These are phyloP conservation scores for Tiphia femorata DNA, from an alignment of 2,888 invertebrate species.

Conservation along the genomic window DNA sequence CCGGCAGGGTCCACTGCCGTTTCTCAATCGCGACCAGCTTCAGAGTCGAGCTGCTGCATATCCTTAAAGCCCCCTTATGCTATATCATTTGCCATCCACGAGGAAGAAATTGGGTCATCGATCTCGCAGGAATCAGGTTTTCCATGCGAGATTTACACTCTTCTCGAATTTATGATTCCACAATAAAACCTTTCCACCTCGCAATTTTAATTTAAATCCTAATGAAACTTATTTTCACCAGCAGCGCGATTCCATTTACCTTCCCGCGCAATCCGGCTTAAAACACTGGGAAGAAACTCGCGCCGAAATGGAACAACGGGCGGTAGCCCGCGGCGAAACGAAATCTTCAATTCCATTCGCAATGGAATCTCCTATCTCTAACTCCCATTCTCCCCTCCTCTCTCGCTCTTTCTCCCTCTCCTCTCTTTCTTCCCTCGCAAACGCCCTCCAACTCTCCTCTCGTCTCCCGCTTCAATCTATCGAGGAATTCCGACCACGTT, in stretches of 20 bases:
- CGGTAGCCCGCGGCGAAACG: slow-evolving; percentile 1
- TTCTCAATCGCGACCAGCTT: slow-evolving; percentile 17
- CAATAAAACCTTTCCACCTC: too few species aligned
- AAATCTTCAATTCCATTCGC: slow-evolving; percentile 40
- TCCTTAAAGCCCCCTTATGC: neutral
- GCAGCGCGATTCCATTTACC: too few species aligned
- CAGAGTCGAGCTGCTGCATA: neutral
- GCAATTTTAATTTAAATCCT: too few species aligned
- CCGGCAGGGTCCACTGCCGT: slow-evolving; percentile 49
- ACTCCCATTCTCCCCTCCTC: slow-evolving; percentile 1
- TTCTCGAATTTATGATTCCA: too few species aligned
- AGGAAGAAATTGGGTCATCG: too few species aligned
- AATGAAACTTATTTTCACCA: too few species aligned
- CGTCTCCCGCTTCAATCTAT: slow-evolving; percentile 28
- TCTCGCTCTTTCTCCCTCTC: neutral
- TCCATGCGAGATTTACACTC: too few species aligned
- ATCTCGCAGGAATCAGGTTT: too few species aligned
- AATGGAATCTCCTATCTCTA: slow-evolving; percentile 24
- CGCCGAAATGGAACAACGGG: too few species aligned
- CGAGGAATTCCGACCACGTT: slow-evolving; percentile 17
- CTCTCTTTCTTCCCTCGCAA: neutral
- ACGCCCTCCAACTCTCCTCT: slow-evolving; percentile 11
- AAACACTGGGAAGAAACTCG: too few species aligned
- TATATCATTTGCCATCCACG: too few species aligned
- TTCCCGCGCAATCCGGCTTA: too few species aligned